Percentiles rank a stretch among this genome's conserved stretches.
Evolutionary conservation across 2,113 vertebrate genomes (phyloP).

Genomic region (Scomber japonicus): DNA sequence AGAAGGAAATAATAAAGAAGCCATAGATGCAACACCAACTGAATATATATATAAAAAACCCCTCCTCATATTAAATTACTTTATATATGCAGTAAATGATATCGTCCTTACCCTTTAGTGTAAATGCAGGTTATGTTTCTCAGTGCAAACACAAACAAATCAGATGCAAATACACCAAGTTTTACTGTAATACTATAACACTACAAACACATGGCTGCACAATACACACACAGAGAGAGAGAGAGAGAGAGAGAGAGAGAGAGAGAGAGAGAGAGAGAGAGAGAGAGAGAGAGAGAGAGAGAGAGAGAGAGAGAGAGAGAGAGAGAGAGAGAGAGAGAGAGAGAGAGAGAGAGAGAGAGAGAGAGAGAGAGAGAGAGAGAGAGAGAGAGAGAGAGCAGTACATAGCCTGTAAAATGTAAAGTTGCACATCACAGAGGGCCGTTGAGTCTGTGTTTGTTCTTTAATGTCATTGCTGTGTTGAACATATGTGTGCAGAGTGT

Average conservation of each 20-base stretch:
- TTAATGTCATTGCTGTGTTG: background rate
- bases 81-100: too few species aligned
- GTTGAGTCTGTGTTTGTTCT: background rate
- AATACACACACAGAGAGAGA: too few species aligned
- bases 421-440: too few species aligned
- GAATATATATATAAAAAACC: too few species aligned
- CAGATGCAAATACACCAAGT: conserved; percentile 21
- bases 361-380: background rate
- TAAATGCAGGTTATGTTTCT: background rate
- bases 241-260: background rate
- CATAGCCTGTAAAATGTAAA: conserved; percentile 14
- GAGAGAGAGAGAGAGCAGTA: background rate
- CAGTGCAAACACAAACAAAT: conserved; percentile 18
- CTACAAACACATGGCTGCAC: background rate
- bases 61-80: too few species aligned
- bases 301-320: background rate
- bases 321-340: background rate
- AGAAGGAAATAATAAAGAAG: too few species aligned
- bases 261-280: background rate
- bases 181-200: background rate
- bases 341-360: too few species aligned
- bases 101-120: too few species aligned
- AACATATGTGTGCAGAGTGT: conserved; percentile 1
- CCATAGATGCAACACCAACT: too few species aligned
- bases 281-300: too few species aligned